These are phyloP conservation scores for Nymphalis c-album DNA, from an alignment of 2,888 invertebrate species.

Conservation along the genomic window DNA sequence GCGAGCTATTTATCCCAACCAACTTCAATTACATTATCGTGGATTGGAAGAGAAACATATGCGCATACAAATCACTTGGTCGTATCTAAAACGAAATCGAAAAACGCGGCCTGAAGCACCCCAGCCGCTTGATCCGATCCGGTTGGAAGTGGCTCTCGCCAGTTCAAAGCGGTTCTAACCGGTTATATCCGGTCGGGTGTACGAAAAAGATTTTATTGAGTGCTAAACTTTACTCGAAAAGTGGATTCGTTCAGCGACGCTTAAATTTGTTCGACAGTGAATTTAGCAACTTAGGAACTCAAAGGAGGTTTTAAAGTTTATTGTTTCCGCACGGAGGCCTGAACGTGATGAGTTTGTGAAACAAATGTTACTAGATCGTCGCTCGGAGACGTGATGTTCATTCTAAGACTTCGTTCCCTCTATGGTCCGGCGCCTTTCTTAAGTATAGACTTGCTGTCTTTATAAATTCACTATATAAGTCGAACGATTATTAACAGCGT, in stretches of 20 bases:
- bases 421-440: conserved; percentile 11
- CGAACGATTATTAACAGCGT: neutral
- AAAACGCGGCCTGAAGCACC: conserved; percentile 30
- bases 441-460: neutral
- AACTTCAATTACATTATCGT: conserved; percentile 23
- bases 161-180: conserved; percentile 36
- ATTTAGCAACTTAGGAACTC: conserved; percentile 28
- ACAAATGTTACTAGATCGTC: conserved; percentile 7
- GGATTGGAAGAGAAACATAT: conserved; percentile 21
- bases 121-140: conserved; percentile 35
- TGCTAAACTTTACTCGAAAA: conserved; percentile 38
- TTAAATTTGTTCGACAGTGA: conserved; percentile 26
- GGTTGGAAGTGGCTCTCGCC: conserved; percentile 34
- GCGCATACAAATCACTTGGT: conserved; percentile 30
- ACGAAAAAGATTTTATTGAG: conserved; percentile 40
- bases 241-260: conserved; percentile 25
- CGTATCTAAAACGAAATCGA: conserved; percentile 32
- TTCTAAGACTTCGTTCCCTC: conserved; percentile 2
- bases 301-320: conserved; percentile 26
- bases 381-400: neutral
- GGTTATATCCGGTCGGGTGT: conserved; percentile 36
- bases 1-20: conserved; percentile 6
- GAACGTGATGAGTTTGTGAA: conserved; percentile 11
- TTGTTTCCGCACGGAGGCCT: conserved; percentile 25
- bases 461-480: neutral